Evolutionary conservation across 2,797 vertebrate genomes (phyloP), one percentile per base, ranked within the genome.

Genomic region (Bucorvus abyssinicus): DNA sequence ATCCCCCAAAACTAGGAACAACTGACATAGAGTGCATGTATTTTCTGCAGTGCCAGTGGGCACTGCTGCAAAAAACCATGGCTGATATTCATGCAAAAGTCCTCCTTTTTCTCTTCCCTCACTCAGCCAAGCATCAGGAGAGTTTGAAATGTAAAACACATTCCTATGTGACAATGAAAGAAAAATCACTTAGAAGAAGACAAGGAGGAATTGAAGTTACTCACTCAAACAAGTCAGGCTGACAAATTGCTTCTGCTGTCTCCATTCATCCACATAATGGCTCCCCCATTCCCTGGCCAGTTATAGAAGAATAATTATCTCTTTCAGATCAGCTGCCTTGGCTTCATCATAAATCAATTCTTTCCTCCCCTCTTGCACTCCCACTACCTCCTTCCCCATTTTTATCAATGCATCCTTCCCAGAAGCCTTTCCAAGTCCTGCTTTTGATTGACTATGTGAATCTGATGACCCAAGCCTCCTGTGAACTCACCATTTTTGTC

Each of bases 261-360:
- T 94, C 84, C 95, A 95, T 96, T 95, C 92, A 96, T 95, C 92
- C 96, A 78, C 90, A 76, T 96, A 96, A 97, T 95, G 92, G 81
- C 24, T 96, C 65, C 55, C 32, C 94, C 92, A 93, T 92, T 95
- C 96, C 93, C 93, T 91, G 92, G 78, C 86, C 96, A 91, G 95
- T 96, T 96, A 94, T 69, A 93, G 95, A 95, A 96, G 93, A 96
- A 94, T 95, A 97, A 97, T 97, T 97, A 96, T 97, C 87, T 96
- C 89, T 94, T 96, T 96, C 90, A 91, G 93, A 96, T 96, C 90
- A 94, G 90, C 68, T 87, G 93, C 75, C 55, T 86, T 92, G 84
- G 84, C 78, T 95, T 89, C 75, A 87, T 90, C 93, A 70, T 96
- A 95, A 97, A 96, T 95, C 87, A 95, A 64, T 94, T 93, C 42